These are phyloP conservation scores for Macquaria australasica DNA, from an alignment of 2,113 vertebrate species.

Conservation along the genomic window DNA sequence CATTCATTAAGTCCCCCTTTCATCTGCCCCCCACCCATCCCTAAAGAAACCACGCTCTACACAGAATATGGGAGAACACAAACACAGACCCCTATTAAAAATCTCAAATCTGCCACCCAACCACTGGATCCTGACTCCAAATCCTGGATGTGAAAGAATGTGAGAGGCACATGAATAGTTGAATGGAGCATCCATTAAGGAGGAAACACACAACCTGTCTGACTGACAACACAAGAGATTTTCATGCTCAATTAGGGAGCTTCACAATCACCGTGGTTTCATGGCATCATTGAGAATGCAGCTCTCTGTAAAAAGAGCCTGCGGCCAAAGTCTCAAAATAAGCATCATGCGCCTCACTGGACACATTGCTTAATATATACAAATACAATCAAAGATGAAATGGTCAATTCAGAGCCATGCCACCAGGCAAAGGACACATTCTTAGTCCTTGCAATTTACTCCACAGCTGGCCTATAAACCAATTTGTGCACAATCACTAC, in stretches of 20 bases:
- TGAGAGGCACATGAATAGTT: slow-evolving; percentile 45
- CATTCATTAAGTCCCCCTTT: slow-evolving; percentile 85
- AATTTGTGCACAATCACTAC: slow-evolving; percentile 47
- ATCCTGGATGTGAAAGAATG: slow-evolving; percentile 41
- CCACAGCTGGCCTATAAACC: slow-evolving; percentile 52
- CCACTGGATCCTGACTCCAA: slow-evolving; percentile 67
- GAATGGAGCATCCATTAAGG: slow-evolving; percentile 52
- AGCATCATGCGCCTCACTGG: slow-evolving; percentile 24
- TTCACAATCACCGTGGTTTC: slow-evolving; percentile 54
- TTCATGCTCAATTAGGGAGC: slow-evolving; percentile 74
- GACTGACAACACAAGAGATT: slow-evolving; percentile 67
- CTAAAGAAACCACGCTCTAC: slow-evolving; percentile 73
- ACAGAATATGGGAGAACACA: slow-evolving; percentile 78
- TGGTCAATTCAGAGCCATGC: slow-evolving; percentile 24
- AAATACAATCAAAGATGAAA: slow-evolving; percentile 43
- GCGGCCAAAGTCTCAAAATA: slow-evolving; percentile 38
- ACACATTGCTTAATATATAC: slow-evolving; percentile 34
- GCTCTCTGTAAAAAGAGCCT: slow-evolving; percentile 24
- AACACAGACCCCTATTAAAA: slow-evolving; percentile 72
- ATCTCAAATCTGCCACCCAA: slow-evolving; percentile 71
- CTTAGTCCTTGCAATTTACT: slow-evolving; percentile 35
- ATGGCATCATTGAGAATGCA: slow-evolving; percentile 44
- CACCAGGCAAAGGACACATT: background rate
- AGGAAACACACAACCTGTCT: slow-evolving; percentile 63
- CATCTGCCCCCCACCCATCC: slow-evolving; percentile 69